Evolutionary conservation across 2,888 invertebrate species (phyloP).

Genomic region (Rhogogaster chlorosoma): DNA sequence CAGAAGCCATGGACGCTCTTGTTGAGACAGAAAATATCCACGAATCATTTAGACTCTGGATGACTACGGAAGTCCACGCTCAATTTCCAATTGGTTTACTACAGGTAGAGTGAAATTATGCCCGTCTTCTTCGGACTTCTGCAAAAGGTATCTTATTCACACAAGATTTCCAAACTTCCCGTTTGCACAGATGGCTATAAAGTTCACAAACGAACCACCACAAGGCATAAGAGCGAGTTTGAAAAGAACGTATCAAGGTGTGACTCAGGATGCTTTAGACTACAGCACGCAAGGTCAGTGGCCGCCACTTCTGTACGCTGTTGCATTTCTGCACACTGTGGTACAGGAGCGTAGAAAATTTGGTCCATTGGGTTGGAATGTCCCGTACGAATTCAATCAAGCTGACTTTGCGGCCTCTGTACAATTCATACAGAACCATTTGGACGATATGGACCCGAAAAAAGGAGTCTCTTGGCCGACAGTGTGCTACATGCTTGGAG

Average conservation of each 20-base stretch:
- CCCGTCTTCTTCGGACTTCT: background rate
- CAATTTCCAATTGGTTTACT: slow-evolving; percentile 94
- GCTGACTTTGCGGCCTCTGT: slow-evolving; percentile 97
- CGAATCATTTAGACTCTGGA: slow-evolving; percentile 93
- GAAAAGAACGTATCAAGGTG: slow-evolving; percentile 94
- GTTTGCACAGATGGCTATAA: slow-evolving; percentile 91
- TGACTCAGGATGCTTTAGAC: slow-evolving; percentile 95
- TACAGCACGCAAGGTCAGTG: slow-evolving; percentile 95
- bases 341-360: slow-evolving; percentile 97
- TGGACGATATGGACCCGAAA: slow-evolving; percentile 98
- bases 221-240: slow-evolving; percentile 96
- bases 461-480: slow-evolving; percentile 99
- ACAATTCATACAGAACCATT: slow-evolving; percentile 97
- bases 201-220: slow-evolving; percentile 98
- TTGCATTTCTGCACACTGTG: slow-evolving; percentile 96
- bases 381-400: slow-evolving; percentile 98
- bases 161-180: background rate
- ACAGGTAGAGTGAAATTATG: slow-evolving; percentile 74
- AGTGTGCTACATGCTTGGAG: slow-evolving; percentile 98
- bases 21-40: slow-evolving; percentile 91
- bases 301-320: slow-evolving; percentile 95
- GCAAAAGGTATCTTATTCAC: background rate
- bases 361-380: slow-evolving; percentile 97
- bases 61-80: slow-evolving; percentile 96
- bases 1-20: slow-evolving; percentile 94